phyloP scores from a whole-genome alignment of 2,113 vertebrate genomes.

The Empidonax traillii region DNA sequence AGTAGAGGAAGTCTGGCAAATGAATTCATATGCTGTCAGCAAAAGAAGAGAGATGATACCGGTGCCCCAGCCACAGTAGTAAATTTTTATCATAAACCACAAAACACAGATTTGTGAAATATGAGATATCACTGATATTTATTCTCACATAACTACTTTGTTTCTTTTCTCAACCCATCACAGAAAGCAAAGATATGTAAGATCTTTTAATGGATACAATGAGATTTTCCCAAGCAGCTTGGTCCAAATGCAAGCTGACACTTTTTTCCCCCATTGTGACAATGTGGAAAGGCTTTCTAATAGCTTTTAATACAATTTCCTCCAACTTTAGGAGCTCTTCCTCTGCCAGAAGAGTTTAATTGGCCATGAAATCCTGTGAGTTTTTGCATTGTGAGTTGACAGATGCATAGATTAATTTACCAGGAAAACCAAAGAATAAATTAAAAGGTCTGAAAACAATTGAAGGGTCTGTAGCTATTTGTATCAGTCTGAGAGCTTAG shows the following conservation, averaged over 20 bases:
- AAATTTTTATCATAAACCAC: background rate
- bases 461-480: background rate
- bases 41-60: background rate
- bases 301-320: background rate
- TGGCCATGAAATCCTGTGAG: background rate
- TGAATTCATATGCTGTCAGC: background rate
- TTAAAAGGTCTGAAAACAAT: background rate
- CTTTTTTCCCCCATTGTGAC: background rate
- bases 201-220: background rate
- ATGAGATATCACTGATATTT: background rate
- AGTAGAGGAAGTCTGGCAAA: background rate
- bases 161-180: background rate
- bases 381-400: background rate
- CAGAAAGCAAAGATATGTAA: background rate
- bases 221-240: background rate
- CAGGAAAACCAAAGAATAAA: background rate
- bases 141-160: background rate
- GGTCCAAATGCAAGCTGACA: background rate
- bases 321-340: background rate
- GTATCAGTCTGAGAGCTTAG: background rate
- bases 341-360: background rate
- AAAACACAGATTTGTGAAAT: background rate
- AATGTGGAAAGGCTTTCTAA: background rate
- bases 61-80: background rate
- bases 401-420: constrained; percentile 9